Evolutionary conservation across 2,888 invertebrate species (phyloP).

Genomic region (Neocrepidodera transversa): DNA sequence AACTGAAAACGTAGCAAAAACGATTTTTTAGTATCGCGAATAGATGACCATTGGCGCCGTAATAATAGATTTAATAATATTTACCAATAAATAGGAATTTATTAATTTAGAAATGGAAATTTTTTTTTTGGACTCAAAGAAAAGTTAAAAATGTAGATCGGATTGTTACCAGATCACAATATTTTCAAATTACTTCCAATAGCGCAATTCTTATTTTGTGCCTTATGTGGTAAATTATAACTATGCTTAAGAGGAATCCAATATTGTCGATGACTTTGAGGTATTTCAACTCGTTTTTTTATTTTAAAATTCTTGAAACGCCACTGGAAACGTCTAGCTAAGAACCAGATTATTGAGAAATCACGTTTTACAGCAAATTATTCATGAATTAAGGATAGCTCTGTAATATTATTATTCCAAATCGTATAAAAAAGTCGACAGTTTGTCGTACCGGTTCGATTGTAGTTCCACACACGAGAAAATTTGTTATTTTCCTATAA

Average conservation of each 20-base stretch:
- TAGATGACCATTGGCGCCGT: slow-evolving; percentile 12
- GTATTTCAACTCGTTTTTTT: too few relatives aligned
- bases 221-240: too few relatives aligned
- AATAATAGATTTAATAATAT: not conserved
- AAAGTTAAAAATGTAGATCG: too few relatives aligned
- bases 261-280: too few relatives aligned
- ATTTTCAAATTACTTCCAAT: too few relatives aligned
- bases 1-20: slow-evolving; percentile 46
- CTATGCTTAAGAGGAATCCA: too few relatives aligned
- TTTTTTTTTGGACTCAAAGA: too few relatives aligned
- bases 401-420: slow-evolving; percentile 16
- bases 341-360: slow-evolving; percentile 49
- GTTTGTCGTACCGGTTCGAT: slow-evolving; percentile 10
- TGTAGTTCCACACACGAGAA: slow-evolving; percentile 13
- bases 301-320: too few relatives aligned
- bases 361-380: slow-evolving; percentile 47
- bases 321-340: slow-evolving; percentile 5
- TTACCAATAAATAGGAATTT: not conserved
- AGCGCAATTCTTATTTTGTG: too few relatives aligned
- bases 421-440: slow-evolving; percentile 21
- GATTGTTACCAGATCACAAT: too few relatives aligned
- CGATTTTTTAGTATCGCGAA: slow-evolving; percentile 46
- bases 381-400: slow-evolving; percentile 52
- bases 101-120: not conserved
- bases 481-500: slow-evolving; percentile 20